These are phyloP conservation scores for Fabriciana adippe DNA, from an alignment of 2,888 invertebrate genomes.

Conservation along the genomic window DNA sequence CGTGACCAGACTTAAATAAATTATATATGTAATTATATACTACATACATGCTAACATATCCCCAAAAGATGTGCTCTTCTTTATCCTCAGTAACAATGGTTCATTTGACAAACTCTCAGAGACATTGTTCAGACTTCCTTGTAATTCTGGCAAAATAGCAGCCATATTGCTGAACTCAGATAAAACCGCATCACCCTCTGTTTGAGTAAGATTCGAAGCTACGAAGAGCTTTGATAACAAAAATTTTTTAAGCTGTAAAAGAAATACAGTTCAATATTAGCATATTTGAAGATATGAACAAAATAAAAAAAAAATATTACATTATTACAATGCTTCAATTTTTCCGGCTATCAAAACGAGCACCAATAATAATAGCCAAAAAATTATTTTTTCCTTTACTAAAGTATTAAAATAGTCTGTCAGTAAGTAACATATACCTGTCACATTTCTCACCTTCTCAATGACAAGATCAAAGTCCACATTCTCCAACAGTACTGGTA, in stretches of 20 bases:
- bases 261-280: neutral
- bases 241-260: constrained; percentile 64
- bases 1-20: neutral
- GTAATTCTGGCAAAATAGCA: constrained; percentile 68
- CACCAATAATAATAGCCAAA: too few relatives aligned
- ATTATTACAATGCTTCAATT: too few relatives aligned
- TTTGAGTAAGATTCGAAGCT: constrained; percentile 73
- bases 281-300: neutral
- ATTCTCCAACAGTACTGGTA: constrained; percentile 67
- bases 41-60: constrained; percentile 48
- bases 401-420: too few relatives aligned
- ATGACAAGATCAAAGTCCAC: constrained; percentile 65
- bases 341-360: too few relatives aligned
- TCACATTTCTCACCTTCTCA: constrained; percentile 54
- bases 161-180: constrained; percentile 66
- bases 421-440: too few relatives aligned
- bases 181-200: constrained; percentile 69
- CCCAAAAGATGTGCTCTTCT: constrained; percentile 55
- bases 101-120: constrained; percentile 57
- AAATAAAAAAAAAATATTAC: neutral
- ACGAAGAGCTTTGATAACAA: constrained; percentile 71
- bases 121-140: constrained; percentile 55
- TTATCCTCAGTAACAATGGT: constrained; percentile 59
- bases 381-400: too few relatives aligned
- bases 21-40: neutral